Base-by-base conservation (phyloP, 2,797 vertebrate genomes). In the Psittacula echo region DNA sequence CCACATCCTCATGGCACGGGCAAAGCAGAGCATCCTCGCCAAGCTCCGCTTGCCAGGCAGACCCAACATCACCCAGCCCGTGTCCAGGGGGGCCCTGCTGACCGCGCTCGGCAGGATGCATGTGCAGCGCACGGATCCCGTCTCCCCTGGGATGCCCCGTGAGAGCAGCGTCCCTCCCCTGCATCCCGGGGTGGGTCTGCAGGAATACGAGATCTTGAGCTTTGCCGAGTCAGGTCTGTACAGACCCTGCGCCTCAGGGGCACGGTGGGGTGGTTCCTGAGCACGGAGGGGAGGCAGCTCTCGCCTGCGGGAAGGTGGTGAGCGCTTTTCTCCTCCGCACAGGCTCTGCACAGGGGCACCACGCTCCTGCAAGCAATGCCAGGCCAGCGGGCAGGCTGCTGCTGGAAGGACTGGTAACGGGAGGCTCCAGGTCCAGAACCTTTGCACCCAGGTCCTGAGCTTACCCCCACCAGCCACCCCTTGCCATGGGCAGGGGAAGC, bases 191-290 rank as follows among this genome's bases (percentile, higher is more conserved):
- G 7, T 2, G 48, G 87, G 89, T 7, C 95, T 79, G 66, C 98
- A 98, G 96, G 98, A 98, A 10, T 99, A 99, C 92, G 98, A 99
- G 97, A 98, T 99, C 91, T 97, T 99, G 97, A 99, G 99, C 97
- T 99, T 99, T 96, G 99, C 99, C 2, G 98, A 98, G 90, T 44
- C 97, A 94, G 98, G 98, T 98, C 79, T 22, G 97, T 94, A 23
- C 12, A 53, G 81, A 41, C 8, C 72, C 90, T n/a, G 1, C 56
- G 3, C 26, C 48, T 45, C 13, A 3, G 3, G 44, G 53, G 70
- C 39, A 6, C 0, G 30, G 20, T 42, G 90, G 71, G 58, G 23
- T 23, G 56, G 73, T 15, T 7, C 32, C 29, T 20, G 47, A 50
- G 50, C 10, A 1, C 0, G 0, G 48, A 47, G 61, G 54, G 50